These are phyloP conservation scores for Eptatretus atami DNA, from an alignment of 2,797 vertebrate genomes.

Conservation along the genomic window DNA sequence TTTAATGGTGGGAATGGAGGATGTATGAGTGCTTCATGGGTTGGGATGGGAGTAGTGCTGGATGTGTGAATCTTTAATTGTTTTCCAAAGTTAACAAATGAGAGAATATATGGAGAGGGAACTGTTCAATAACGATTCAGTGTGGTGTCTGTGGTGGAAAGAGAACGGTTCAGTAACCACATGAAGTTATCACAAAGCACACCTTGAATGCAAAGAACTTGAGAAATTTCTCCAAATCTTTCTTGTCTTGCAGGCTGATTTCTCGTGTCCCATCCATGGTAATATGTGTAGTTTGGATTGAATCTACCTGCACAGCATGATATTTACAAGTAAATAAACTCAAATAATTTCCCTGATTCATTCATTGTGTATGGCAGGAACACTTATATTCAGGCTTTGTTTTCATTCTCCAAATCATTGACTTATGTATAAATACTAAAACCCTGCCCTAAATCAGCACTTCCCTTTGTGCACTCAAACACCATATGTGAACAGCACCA, in stretches of 20 bases:
- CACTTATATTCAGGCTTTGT: too few species aligned
- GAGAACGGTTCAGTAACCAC: conserved; percentile 3
- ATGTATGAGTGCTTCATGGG: too few species aligned
- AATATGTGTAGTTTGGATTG: neutral
- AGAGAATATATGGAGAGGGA: conserved; percentile 10
- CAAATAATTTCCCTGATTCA: neutral
- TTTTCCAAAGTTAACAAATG: conserved; percentile 11
- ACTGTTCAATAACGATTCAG: conserved; percentile 9
- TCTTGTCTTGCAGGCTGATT: conserved; percentile 82
- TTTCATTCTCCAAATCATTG: too few species aligned
- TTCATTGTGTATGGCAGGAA: too few species aligned
- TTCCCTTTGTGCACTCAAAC: too few species aligned
- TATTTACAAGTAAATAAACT: conserved; percentile 48
- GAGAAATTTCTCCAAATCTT: conserved; percentile 97
- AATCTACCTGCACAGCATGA: too few species aligned
- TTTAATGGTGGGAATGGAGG: too few species aligned
- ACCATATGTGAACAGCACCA: too few species aligned
- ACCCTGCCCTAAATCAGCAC: too few species aligned
- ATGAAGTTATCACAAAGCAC: conserved; percentile 8
- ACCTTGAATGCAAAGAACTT: conserved; percentile 98
- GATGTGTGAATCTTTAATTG: conserved; percentile 7
- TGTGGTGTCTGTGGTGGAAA: too few species aligned
- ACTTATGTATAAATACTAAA: too few species aligned
- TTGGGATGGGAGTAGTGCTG: too few species aligned
- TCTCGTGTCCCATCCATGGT: conserved; percentile 15